Percentiles rank a stretch among this genome's conserved stretches.
phyloP scores from a whole-genome alignment of 2,888 invertebrate species.

The Drosophila glabriapex region DNA sequence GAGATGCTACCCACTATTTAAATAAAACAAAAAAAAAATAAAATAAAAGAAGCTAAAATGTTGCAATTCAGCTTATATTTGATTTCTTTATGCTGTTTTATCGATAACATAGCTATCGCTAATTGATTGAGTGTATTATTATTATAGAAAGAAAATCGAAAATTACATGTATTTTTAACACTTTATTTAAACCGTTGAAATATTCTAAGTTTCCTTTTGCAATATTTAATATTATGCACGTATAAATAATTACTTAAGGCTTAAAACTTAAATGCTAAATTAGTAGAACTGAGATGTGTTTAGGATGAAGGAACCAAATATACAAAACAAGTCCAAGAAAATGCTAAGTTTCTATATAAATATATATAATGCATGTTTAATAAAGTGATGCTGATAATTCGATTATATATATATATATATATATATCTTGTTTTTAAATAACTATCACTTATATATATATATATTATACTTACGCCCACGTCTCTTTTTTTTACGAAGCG shows the following conservation, averaged over 20 bases:
- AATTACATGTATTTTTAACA: slow-evolving; percentile 26
- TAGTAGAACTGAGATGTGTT: slow-evolving; percentile 26
- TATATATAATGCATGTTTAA: background rate
- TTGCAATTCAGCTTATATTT: background rate
- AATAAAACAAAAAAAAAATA: background rate
- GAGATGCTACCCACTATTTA: background rate
- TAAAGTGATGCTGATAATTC: slow-evolving; percentile 1
- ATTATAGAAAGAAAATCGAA: background rate
- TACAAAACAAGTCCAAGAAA: slow-evolving; percentile 8
- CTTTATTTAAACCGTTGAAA: slow-evolving; percentile 53
- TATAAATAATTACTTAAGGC: slow-evolving; percentile 35
- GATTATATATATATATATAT: background rate
- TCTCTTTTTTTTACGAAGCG: background rate
- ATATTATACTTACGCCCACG: background rate
- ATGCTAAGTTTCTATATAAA: background rate
- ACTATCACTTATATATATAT: background rate
- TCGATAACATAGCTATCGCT: background rate
- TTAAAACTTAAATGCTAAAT: slow-evolving; percentile 19
- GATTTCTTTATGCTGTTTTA: background rate
- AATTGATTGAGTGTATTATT: background rate
- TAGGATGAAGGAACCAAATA: slow-evolving; percentile 33
- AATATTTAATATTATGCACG: slow-evolving; percentile 23
- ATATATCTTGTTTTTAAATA: background rate
- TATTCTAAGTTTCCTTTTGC: slow-evolving; percentile 18
- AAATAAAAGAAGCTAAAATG: background rate